phyloP scores from a whole-genome alignment of 1,140 invertebrate species.

The Solen grandis region DNA sequence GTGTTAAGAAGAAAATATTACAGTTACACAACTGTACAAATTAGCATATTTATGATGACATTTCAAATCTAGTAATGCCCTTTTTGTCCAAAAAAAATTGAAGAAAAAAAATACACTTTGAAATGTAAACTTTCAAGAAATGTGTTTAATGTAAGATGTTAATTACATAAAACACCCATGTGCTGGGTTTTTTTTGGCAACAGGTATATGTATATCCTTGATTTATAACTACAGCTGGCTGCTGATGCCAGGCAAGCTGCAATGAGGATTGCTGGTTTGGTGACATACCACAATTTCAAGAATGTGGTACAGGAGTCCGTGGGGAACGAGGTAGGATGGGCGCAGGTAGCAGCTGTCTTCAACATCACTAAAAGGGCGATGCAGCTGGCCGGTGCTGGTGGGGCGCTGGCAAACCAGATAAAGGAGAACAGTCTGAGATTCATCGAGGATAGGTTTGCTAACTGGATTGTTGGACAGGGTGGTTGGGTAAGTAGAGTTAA shows the following conservation, averaged over 20 bases:
- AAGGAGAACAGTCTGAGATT: slow-evolving; percentile 74
- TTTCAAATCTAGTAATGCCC: no score
- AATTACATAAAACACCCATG: no score
- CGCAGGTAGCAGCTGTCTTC: slow-evolving; percentile 73
- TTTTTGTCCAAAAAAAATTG: no score
- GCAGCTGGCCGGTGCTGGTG: slow-evolving; percentile 65
- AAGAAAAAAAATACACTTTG: no score
- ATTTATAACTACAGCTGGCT: slow-evolving; percentile 18
- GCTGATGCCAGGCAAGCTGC: slow-evolving; percentile 28
- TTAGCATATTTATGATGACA: no score
- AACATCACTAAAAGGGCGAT: slow-evolving; percentile 70
- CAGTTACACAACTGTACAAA: no score
- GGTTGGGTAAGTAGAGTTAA: slow-evolving; percentile 77
- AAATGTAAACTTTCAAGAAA: no score
- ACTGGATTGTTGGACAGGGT: slow-evolving; percentile 74
- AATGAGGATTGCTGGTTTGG: slow-evolving; percentile 12
- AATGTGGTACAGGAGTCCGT: slow-evolving; percentile 63
- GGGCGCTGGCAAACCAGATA: slow-evolving; percentile 61
- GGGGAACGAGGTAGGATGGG: slow-evolving; percentile 64
- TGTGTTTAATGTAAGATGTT: no score
- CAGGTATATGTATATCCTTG: no score
- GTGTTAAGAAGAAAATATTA: no score
- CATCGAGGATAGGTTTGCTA: slow-evolving; percentile 71
- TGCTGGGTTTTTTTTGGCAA: no score
- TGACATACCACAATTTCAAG: slow-evolving; percentile 71